Percentiles rank a stretch among this genome's conserved stretches.
Evolutionary conservation across 2,888 invertebrate species (phyloP).

Genomic region (Melanostoma mellinum): DNA sequence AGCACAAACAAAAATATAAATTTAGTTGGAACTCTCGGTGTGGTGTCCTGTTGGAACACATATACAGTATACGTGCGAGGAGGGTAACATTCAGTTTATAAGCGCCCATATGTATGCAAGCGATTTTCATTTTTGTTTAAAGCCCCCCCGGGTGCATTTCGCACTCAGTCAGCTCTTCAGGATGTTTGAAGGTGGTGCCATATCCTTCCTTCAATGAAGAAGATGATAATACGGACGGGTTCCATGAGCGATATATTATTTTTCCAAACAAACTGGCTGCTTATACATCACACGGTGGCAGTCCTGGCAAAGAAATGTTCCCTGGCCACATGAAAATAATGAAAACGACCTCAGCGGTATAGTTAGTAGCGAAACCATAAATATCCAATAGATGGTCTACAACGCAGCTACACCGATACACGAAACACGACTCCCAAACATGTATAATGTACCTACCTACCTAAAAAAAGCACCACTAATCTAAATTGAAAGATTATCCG

Average conservation of each 20-base stretch:
- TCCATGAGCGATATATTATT: constrained; percentile 73
- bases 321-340: constrained; percentile 78
- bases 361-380: constrained; percentile 80
- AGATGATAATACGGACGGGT: constrained; percentile 69
- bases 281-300: constrained; percentile 57
- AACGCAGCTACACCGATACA: not conserved
- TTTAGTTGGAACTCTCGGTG: constrained; percentile 64
- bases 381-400: constrained; percentile 78
- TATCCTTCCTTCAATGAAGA: constrained; percentile 49
- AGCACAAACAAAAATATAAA: constrained; percentile 64
- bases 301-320: constrained; percentile 63
- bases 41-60: constrained; percentile 57
- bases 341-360: constrained; percentile 80
- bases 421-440: constrained; percentile 15
- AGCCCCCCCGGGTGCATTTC: constrained; percentile 83
- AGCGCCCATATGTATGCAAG: constrained; percentile 83
- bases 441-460: not conserved
- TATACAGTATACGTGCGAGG: constrained; percentile 36
- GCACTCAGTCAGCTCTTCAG: constrained; percentile 79
- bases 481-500: constrained; percentile 28
- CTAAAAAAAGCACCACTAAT: constrained; percentile 1
- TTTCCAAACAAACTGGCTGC: constrained; percentile 54
- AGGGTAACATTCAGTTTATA: constrained; percentile 74
- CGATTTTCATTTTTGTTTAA: constrained; percentile 83
- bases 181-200: constrained; percentile 70